Base-by-base conservation (phyloP, 2,888 invertebrate species). In the Leptopilina drosophilae region DNA sequence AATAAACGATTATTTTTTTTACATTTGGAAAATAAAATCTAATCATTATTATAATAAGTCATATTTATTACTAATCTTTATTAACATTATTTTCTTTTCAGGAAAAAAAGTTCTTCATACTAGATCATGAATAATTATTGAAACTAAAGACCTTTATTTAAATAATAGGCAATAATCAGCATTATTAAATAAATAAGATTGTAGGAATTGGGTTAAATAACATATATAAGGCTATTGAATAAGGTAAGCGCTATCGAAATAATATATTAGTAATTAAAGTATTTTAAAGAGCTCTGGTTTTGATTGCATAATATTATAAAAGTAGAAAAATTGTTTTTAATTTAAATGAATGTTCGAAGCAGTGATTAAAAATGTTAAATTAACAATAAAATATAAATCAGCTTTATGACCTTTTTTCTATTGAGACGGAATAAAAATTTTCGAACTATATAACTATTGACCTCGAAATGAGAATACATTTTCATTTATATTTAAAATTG, bases 401-500 rank as follows among this genome's bases (percentile, higher is more conserved):
- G 11, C 33, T 42, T 42, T 42, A 42, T 14, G 40, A 33, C 9
- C 33, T 14, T 12, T 26, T 42, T 20, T 20, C 26, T 49, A 49
- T 49, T 20, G 11, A 33, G 33, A 5, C 64, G 33, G 5, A 40
- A 64, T 64, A 33, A 26, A 64, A 64, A 64, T 14, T 20, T 64
- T 5, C 12, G 9, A 11, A 64, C 64, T 12, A 64, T 64, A 64
- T 33, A 64, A 64, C 33, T 64, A 64, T 64, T 64, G 64, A 64
- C 64, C 64, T 40, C 64, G 33, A 64, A 64, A 64, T 33, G 6
- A 14, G 33, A 64, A 64, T 64, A 64, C 6, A 64, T 33, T 49
- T 11, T 64, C 64, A 64, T 64, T 64, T 64, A 33, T 64, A 64
- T 33, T 64, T 64, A 6, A 64, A 64, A 8, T 64, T 14, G 33